Conservation (phyloP, 1,140 invertebrate genomes). For the Anastrepha ludens region DNA sequence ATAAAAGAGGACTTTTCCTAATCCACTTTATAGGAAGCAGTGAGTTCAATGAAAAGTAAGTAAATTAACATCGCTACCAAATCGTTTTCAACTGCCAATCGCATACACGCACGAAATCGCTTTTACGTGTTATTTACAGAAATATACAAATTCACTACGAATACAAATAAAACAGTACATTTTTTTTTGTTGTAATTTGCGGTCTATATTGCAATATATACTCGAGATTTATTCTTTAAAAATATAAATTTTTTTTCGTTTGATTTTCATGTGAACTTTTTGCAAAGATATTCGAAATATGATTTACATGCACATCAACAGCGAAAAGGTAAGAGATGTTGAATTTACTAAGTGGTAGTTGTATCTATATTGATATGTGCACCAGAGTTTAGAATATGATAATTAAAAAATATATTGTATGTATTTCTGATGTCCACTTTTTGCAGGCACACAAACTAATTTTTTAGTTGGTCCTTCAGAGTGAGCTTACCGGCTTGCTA, state of each 20-base stretch:
- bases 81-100: conserved; percentile 62
- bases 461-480: background rate
- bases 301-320: background rate
- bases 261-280: background rate
- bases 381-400: background rate
- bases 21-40: background rate
- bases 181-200: conserved; percentile 16
- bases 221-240: background rate
- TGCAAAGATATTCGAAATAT: background rate
- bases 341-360: conserved; percentile 9
- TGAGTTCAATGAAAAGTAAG: conserved; percentile 65
- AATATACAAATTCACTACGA: conserved; percentile 17
- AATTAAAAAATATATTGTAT: background rate
- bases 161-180: conserved; percentile 29
- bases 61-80: conserved; percentile 73
- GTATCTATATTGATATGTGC: background rate
- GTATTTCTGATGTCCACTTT: conserved; percentile 39
- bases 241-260: background rate
- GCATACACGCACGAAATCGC: background rate
- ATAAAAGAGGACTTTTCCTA: background rate
- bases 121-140: background rate
- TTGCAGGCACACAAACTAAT: conserved; percentile 16
- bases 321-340: conserved; percentile 6
- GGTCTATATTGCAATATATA: background rate
- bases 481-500: no score